Evolutionary conservation across 2,797 vertebrate species (phyloP).

Genomic region (Acanthurus lineatus): DNA sequence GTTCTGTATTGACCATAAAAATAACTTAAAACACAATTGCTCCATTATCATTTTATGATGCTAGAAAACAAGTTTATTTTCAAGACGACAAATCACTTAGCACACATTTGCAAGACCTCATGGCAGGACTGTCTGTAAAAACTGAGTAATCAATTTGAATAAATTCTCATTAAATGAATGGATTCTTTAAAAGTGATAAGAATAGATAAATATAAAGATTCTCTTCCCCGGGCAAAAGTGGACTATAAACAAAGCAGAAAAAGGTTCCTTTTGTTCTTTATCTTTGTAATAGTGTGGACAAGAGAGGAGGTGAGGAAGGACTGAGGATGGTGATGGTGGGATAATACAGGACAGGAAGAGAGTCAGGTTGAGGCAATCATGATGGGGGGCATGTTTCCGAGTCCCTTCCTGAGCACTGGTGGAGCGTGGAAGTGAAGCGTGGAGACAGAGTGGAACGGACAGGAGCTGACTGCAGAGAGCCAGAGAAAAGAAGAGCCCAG

Average conservation of each 20-base stretch:
- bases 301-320: conserved; percentile 45
- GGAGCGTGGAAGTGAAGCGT: conserved; percentile 84
- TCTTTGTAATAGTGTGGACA: conserved; percentile 69
- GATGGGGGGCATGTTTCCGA: conserved; percentile 71
- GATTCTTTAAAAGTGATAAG: conserved; percentile 63
- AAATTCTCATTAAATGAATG: conserved; percentile 64
- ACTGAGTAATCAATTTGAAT: conserved; percentile 60
- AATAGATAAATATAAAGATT: conserved; percentile 44
- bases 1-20: conserved; percentile 37
- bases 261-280: conserved; percentile 40
- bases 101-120: too few relatives aligned
- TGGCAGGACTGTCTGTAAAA: conserved; percentile 42
- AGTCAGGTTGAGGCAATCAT: conserved; percentile 43
- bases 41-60: conserved; percentile 42
- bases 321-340: conserved; percentile 28
- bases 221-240: conserved; percentile 52
- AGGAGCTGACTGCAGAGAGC: conserved; percentile 86
- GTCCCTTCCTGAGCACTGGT: conserved; percentile 69
- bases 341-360: conserved; percentile 59
- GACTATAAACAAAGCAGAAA: conserved; percentile 58
- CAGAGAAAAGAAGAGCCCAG: conserved; percentile 83
- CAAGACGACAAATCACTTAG: neutral
- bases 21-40: conserved; percentile 27
- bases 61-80: conserved; percentile 44
- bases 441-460: conserved; percentile 90